Evolutionary conservation across 2,888 invertebrate species (phyloP).

Genomic region (Drosophila putrida): DNA sequence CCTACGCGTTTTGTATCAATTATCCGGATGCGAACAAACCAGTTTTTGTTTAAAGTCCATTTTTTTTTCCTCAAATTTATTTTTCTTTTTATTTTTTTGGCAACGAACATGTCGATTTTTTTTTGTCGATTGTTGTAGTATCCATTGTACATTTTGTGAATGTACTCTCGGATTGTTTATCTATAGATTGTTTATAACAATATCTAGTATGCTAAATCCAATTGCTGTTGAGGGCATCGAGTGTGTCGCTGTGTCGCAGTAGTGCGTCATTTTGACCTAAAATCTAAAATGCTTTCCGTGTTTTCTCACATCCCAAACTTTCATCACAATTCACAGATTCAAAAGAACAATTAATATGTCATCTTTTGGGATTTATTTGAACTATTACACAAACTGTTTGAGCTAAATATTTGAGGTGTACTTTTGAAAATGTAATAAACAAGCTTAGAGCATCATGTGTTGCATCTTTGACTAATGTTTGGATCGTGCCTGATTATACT

Average conservation of each 20-base stretch:
- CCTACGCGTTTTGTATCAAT: conserved; percentile 46
- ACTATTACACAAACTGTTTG: conserved; percentile 3
- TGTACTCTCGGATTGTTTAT: conserved; percentile 10
- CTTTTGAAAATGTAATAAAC: neutral
- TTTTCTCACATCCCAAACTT: conserved; percentile 39
- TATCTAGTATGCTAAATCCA: conserved; percentile 40
- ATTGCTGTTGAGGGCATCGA: conserved; percentile 46
- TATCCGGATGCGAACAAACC: conserved; percentile 73
- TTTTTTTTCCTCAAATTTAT: conserved; percentile 8
- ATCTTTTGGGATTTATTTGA: conserved; percentile 7
- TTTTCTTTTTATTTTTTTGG: conserved; percentile 30
- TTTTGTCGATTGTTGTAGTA: conserved; percentile 26
- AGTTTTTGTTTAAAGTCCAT: conserved; percentile 47
- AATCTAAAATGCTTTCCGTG: conserved; percentile 58
- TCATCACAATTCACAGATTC: neutral
- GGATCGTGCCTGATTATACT: conserved; percentile 7
- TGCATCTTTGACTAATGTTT: conserved; percentile 6
- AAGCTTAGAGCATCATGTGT: neutral
- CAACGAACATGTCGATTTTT: conserved; percentile 45
- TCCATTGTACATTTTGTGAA: conserved; percentile 27
- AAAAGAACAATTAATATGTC: conserved; percentile 2
- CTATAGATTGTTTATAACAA: conserved; percentile 30
- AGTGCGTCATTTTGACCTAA: conserved; percentile 44
- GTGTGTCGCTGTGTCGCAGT: conserved; percentile 46
- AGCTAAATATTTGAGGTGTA: neutral